Evolutionary conservation across 2,797 vertebrate genomes (phyloP).

Genomic region (Arrhamphus sclerolepis): DNA sequence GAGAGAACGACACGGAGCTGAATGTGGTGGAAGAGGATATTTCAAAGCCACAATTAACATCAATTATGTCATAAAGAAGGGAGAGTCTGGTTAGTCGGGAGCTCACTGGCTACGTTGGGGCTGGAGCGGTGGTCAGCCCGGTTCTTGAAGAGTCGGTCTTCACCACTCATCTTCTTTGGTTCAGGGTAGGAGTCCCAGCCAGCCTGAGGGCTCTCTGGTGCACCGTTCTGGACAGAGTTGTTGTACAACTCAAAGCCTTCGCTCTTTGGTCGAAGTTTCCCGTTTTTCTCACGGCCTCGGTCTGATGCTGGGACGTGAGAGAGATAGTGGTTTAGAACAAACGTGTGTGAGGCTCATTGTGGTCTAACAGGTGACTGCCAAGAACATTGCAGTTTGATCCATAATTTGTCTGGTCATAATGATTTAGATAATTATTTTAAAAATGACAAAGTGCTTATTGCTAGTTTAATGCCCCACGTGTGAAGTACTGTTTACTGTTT

Average conservation of each 20-base stretch:
- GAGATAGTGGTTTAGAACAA: background rate
- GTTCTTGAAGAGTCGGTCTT: slow-evolving; percentile 93
- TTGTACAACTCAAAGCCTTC: slow-evolving; percentile 98
- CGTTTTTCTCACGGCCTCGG: slow-evolving; percentile 87
- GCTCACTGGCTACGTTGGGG: slow-evolving; percentile 98
- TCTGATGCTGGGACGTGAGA: slow-evolving; percentile 83
- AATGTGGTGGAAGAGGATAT: too few relatives aligned
- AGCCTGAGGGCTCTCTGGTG: slow-evolving; percentile 92
- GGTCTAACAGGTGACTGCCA: too few relatives aligned
- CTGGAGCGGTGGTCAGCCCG: slow-evolving; percentile 95
- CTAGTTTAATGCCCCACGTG: too few relatives aligned
- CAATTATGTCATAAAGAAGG: too few relatives aligned
- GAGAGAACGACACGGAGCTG: too few relatives aligned
- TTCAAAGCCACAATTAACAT: too few relatives aligned
- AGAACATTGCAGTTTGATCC: too few relatives aligned
- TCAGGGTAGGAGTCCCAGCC: slow-evolving; percentile 92
- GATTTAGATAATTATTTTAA: too few relatives aligned
- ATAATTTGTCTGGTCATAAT: too few relatives aligned
- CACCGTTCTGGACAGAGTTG: slow-evolving; percentile 91
- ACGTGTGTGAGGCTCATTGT: too few relatives aligned
- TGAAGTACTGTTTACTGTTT: too few relatives aligned
- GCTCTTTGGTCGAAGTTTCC: slow-evolving; percentile 96
- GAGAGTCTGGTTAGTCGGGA: background rate
- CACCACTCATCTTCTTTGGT: slow-evolving; percentile 90
- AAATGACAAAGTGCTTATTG: too few relatives aligned